A percentile compares a stretch with the other conserved stretches of the same genome.
Conservation (phyloP, 2,888 invertebrate genomes). For the Coelinius sp. region DNA sequence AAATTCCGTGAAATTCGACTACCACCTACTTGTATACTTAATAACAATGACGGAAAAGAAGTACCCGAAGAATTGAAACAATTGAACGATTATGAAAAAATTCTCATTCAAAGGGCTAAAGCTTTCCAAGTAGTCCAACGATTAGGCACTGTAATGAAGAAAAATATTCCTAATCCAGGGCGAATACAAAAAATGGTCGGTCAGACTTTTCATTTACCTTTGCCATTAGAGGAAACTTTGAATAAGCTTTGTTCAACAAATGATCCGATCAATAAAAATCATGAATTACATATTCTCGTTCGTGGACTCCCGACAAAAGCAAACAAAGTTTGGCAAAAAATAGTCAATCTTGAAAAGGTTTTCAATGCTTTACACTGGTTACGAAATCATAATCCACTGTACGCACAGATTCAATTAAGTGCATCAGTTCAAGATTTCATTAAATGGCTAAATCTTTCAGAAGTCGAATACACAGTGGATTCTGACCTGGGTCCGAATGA, state of each 20-base stretch:
- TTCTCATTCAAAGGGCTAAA: no score
- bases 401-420: no score
- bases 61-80: not conserved
- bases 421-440: no score
- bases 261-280: slow-evolving; percentile 55
- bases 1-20: not conserved
- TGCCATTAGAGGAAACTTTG: slow-evolving; percentile 59
- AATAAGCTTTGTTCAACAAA: slow-evolving; percentile 55
- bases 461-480: no score
- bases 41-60: not conserved
- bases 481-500: no score
- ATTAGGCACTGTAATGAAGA: slow-evolving; percentile 58
- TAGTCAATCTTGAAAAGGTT: no score
- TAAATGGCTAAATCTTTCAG: no score
- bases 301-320: slow-evolving; percentile 55
- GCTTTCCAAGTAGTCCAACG: slow-evolving; percentile 60
- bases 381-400: no score
- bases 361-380: no score
- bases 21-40: not conserved
- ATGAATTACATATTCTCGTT: slow-evolving; percentile 57
- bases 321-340: slow-evolving; percentile 48
- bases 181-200: slow-evolving; percentile 50
- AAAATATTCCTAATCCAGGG: slow-evolving; percentile 52
- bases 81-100: not conserved
- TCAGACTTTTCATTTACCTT: slow-evolving; percentile 59